Evolutionary conservation across 2,888 invertebrate species (phyloP).

Genomic region (Tubiluchus corallicola): DNA sequence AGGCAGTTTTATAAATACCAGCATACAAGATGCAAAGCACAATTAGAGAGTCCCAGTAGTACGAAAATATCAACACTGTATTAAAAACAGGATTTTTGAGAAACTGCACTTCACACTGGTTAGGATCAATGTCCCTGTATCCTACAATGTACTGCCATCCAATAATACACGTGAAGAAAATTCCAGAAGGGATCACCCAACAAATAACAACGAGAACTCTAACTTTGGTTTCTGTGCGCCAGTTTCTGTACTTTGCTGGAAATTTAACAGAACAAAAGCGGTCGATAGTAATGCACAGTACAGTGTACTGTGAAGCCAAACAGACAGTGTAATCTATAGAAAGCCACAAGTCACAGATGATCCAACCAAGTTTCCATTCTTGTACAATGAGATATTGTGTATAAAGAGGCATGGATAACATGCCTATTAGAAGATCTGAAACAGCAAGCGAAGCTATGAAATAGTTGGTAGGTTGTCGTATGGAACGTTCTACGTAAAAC

Average conservation of each 20-base stretch:
- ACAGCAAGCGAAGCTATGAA: slow-evolving; percentile 24
- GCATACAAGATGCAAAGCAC: slow-evolving; percentile 23
- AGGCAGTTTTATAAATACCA: slow-evolving; percentile 13
- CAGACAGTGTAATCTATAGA: slow-evolving; percentile 25
- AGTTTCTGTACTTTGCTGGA: slow-evolving; percentile 23
- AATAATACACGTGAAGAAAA: slow-evolving; percentile 25
- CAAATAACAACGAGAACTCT: slow-evolving; percentile 19
- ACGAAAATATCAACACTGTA: slow-evolving; percentile 24
- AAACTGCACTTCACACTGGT: slow-evolving; percentile 22
- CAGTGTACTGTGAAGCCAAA: slow-evolving; percentile 24
- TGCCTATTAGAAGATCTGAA: slow-evolving; percentile 23
- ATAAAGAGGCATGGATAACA: slow-evolving; percentile 24
- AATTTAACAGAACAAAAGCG: slow-evolving; percentile 21
- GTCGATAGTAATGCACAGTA: slow-evolving; percentile 21
- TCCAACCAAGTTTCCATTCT: slow-evolving; percentile 10
- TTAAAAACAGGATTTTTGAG: slow-evolving; percentile 23
- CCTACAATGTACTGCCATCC: slow-evolving; percentile 21
- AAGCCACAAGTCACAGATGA: slow-evolving; percentile 19
- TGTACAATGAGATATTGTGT: slow-evolving; percentile 20
- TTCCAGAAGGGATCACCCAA: slow-evolving; percentile 21
- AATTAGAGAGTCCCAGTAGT: slow-evolving; percentile 24
- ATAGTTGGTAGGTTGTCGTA: slow-evolving; percentile 23
- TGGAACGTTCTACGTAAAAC: slow-evolving; percentile 20
- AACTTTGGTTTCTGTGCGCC: no score
- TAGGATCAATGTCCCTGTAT: slow-evolving; percentile 13